Conservation (phyloP, 2,888 invertebrate genomes). For the Drosophila rellima region DNA sequence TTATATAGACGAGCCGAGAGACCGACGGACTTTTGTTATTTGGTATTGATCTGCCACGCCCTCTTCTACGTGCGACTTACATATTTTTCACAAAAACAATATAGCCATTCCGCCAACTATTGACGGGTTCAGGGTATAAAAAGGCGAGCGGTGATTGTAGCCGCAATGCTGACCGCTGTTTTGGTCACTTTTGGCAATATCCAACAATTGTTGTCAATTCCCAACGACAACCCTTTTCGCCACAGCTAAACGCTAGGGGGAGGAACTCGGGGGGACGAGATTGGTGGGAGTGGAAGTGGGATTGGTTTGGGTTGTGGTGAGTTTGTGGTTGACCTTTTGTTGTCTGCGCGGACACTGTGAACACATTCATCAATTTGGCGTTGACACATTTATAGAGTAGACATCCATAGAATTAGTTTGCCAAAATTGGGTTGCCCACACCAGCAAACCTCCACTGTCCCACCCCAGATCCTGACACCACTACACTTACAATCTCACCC, state of each 20-base stretch:
- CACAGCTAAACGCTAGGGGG: conserved; percentile 8
- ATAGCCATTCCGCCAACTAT: background rate
- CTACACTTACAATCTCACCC: background rate
- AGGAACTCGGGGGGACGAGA: background rate
- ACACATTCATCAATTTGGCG: conserved; percentile 71
- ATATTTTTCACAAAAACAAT: background rate
- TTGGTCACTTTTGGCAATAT: conserved; percentile 82
- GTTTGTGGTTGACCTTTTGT: conserved; percentile 53
- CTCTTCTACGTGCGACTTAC: background rate
- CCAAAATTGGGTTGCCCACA: conserved; percentile 38
- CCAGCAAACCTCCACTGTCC: background rate
- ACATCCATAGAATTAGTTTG: conserved; percentile 56
- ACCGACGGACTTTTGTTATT: too few relatives aligned
- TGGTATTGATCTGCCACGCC: background rate
- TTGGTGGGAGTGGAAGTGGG: background rate
- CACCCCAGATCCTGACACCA: background rate
- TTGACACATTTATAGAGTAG: conserved; percentile 74
- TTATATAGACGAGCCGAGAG: background rate
- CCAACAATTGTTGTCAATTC: conserved; percentile 70
- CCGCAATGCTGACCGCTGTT: conserved; percentile 69
- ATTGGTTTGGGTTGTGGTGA: background rate
- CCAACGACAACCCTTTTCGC: conserved; percentile 47
- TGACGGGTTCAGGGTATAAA: background rate
- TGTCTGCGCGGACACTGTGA: conserved; percentile 13
- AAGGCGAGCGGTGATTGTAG: conserved; percentile 23